A percentile compares a stretch with the other conserved stretches of the same genome.
Conservation (phyloP, 2,113 vertebrate species). For the Peromyscus californicus region DNA sequence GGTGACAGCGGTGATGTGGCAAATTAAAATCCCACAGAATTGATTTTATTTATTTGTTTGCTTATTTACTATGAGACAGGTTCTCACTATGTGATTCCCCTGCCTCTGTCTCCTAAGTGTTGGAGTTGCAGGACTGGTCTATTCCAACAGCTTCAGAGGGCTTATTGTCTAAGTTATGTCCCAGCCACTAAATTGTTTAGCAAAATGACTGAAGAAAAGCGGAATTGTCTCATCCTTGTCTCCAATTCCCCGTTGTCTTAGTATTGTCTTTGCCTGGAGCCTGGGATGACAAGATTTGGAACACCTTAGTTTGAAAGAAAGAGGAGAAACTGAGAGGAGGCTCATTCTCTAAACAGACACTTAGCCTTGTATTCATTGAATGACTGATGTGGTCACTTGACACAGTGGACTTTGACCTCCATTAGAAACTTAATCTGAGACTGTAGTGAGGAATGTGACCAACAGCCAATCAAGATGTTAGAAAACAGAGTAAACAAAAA, state of each 20-base stretch:
- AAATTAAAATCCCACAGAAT: conserved; percentile 1
- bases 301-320: not conserved
- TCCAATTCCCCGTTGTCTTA: not conserved
- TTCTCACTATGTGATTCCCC: not conserved
- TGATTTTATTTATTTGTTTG: not conserved
- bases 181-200: not conserved
- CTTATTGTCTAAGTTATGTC: not conserved
- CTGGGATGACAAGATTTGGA: not conserved
- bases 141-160: not conserved
- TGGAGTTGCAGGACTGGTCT: no score
- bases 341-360: not conserved
- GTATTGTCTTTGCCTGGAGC: not conserved
- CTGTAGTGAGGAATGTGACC: not conserved
- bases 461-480: not conserved
- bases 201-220: not conserved
- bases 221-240: not conserved
- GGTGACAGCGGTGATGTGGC: not conserved
- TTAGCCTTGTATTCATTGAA: not conserved
- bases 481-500: conserved; percentile 23
- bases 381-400: not conserved
- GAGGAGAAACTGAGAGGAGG: no score
- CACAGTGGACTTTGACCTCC: not conserved
- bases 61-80: not conserved
- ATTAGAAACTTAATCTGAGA: not conserved
- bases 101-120: not conserved